Evolutionary conservation across 2,888 invertebrate species (phyloP), one percentile per base, ranked within the genome.

Genomic region (Meliscaeva auricollis): DNA sequence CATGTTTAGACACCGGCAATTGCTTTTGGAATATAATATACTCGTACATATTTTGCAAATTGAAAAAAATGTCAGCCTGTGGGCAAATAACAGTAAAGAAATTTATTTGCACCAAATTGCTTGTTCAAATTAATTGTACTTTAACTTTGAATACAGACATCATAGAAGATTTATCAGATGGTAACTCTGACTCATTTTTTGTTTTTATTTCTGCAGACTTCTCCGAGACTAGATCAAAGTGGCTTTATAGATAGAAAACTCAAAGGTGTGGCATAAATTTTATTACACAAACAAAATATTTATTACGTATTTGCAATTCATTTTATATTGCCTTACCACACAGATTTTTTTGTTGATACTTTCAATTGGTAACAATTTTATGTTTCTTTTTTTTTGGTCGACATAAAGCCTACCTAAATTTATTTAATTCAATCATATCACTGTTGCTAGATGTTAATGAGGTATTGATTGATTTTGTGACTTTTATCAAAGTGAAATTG

Each of bases 341-440:
- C 5, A 20, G 8, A 38, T 58, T 20, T 58, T 9, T 13, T 5
- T 13, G n/a, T 56, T 56, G 15, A 35, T 9, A 9, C 6, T 35
- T 32, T 56, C 32, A 17, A 56, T 56, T 32, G 15, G 30, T 15
- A 54, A 15, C 15, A 32, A 54, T 56, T 58, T 13, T 20, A 7
- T 35, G 17, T 15, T 3, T 46, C 2, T 35, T 13, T 58, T 26
- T 56, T 35, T 58, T 38, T 26, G 2, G 3, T 38, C 35, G 13
- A 35, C 13, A 58, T 38, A 11, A 35, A 58, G 35, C 13, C 20
- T 20, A 58, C 3, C 35, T 58, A 20, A n/a, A 58, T 58, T 58
- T 58, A 58, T 58, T 35, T 58, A 58, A 58, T 58, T 11, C 35
- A 38, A 58, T 58, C 58, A 58, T 20, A 35, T 2, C n/a, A n/a